Base-by-base conservation (phyloP, 2,113 vertebrate species). In the Notothenia coriiceps region DNA sequence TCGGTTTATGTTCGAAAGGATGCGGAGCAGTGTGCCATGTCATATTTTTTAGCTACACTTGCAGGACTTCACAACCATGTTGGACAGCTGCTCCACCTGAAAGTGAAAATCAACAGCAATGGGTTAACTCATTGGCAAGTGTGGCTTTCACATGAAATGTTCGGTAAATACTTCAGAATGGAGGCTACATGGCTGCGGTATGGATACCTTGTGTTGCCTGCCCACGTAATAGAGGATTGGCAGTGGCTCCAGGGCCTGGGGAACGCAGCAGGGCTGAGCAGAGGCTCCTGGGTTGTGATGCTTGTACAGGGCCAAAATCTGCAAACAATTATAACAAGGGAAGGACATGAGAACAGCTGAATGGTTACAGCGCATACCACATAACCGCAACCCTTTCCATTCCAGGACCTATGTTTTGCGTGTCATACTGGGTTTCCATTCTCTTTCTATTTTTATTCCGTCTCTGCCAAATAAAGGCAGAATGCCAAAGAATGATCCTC, bases 191-290 rank as follows among this genome's bases (percentile, higher is more conserved):
- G 55, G 3, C 51, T 47, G 60, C 1, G 7, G 59, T 35, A 1
- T 51, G 6, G 29, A 4, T 92, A 96, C 95, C 90, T 95, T 96
- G 91, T 96, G 89, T 70, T 95, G 94, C 72, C 97, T 95, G 59
- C 97, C 97, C 82, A 97, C 96, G 50, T 96, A 98, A 93, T 97
- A 98, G n/a, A 98, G 88, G 77, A 98, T 98, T 43, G 96, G 94
- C 85, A 98, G 93, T 0, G 97, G 95, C 8, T 97, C 96, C 79
- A 97, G 92, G 4, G 88, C 86, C 79, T 97, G 93, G 6, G 97
- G 97, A 5, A 96, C 96, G 1, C 97, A 98, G 93, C 97, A 98
- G 1, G 97, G 97, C 47, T 97, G 94, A 44, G 96, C 96, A n/a
- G 97, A 98, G 1, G 96, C 97, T 15, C 96, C 95, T 0, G 97